These are phyloP conservation scores for Cosmia pyralina DNA, from an alignment of 2,888 invertebrate genomes.

Conservation along the genomic window DNA sequence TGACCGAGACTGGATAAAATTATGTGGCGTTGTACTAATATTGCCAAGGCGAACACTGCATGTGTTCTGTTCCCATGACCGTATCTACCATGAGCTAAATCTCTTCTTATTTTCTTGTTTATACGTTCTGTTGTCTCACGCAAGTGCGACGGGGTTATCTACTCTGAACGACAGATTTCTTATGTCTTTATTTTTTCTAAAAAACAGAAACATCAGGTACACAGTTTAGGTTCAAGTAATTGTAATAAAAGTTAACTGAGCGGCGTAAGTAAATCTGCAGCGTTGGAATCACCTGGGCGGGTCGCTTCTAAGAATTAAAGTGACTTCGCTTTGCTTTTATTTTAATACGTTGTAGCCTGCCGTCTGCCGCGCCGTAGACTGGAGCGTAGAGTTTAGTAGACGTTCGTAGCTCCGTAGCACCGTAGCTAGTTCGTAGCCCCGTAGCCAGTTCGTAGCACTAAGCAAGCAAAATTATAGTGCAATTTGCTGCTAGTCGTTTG, in stretches of 20 bases:
- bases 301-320: conserved; percentile 64
- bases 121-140: conserved; percentile 36
- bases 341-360: conserved; percentile 62
- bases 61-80: conserved; percentile 77
- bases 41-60: conserved; percentile 77
- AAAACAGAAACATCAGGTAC: conserved; percentile 41
- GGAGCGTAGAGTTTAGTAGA: conserved; percentile 58
- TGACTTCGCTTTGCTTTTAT: conserved; percentile 65
- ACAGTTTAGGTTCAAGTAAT: conserved; percentile 56
- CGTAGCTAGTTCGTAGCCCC: conserved; percentile 45
- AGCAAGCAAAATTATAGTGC: conserved; percentile 64
- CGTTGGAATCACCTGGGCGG: conserved; percentile 64
- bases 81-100: conserved; percentile 61
- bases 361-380: conserved; percentile 53
- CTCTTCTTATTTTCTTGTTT: conserved; percentile 62
- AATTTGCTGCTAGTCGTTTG: conserved; percentile 63
- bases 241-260: conserved; percentile 65
- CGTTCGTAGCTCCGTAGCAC: conserved; percentile 57
- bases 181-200: conserved; percentile 9
- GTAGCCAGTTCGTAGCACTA: conserved; percentile 55
- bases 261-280: conserved; percentile 63
- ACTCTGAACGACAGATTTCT: conserved; percentile 1
- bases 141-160: conserved; percentile 19
- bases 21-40: conserved; percentile 81
- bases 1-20: conserved; percentile 80